Base-by-base conservation (phyloP, 2,888 invertebrate genomes). In the Noctua pronuba region DNA sequence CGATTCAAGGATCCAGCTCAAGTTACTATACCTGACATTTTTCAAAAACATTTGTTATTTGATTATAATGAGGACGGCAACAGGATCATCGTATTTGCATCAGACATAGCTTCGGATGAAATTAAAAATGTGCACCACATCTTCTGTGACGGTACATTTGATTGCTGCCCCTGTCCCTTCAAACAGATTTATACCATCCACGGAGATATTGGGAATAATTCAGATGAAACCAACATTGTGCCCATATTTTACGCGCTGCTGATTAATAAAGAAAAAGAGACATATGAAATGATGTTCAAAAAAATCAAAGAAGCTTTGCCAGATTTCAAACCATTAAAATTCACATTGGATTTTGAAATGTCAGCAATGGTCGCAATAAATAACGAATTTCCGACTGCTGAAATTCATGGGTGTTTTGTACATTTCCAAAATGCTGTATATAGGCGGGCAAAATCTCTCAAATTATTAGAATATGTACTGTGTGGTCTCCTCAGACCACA, bases 171-270 rank as follows among this genome's bases (percentile, higher is more conserved):
- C 44, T 41, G 60, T 60, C 78, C 68, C 31, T 79, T 79, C 46
- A 65, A 68, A 66, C 78, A 78, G 73, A 58, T 81, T 52, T 81
- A 78, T 72, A 78, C 75, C 46, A 81, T 79, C 49, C 76, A 79
- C 44, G 79, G 81, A 74, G 72, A 75, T 71, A 72, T 77, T 64
- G 77, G 75, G 38, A 77, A 66, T 58, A 67, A 66, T 74, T 52
- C 60, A 71, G 60, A 77, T 49, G 41, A 71, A 46, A 77, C 80
- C 52, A 77, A 78, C 52, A 71, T 73, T 62, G 73, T 73, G 65
- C 78, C 75, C 41, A 71, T 78, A 74, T 81, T 81, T 75, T 81
- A 81, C 58, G 68, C 52, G 68, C 74, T 77, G 49, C 72, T 81
- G 10, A 66, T 64, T 35, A 74, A 81, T 75, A 77, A 81, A 81